These are phyloP conservation scores for Etheostoma cragini DNA, from an alignment of 2,113 vertebrate genomes.

Conservation along the genomic window DNA sequence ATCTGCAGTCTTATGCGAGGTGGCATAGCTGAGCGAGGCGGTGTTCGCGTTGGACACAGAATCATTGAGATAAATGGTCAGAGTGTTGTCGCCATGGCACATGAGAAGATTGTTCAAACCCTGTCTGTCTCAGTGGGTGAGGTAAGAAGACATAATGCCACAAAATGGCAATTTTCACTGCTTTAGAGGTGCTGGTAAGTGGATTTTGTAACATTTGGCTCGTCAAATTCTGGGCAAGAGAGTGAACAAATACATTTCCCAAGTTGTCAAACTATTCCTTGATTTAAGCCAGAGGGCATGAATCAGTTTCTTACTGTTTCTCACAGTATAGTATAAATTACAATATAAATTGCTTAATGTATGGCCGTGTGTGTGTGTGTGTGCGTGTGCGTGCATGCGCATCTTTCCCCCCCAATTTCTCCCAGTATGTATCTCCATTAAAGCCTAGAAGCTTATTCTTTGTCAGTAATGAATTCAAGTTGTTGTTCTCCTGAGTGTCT, in stretches of 20 bases:
- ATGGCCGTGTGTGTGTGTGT: not conserved
- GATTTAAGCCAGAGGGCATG: too few relatives aligned
- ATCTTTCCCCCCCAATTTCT: not conserved
- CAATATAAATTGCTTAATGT: not conserved
- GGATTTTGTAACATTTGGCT: not conserved
- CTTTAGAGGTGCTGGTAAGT: not conserved
- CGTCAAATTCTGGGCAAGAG: too few relatives aligned
- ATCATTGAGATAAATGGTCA: slow-evolving; percentile 99
- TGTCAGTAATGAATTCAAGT: slow-evolving; percentile 22
- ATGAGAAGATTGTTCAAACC: slow-evolving; percentile 98
- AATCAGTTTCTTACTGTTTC: too few relatives aligned
- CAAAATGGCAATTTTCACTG: slow-evolving; percentile 51
- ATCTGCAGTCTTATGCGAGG: slow-evolving; percentile 99
- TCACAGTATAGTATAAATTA: not conserved
- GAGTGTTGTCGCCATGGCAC: slow-evolving; percentile 97
- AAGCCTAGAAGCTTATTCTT: slow-evolving; percentile 19
- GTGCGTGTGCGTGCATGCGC: too few relatives aligned
- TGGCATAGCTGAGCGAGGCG: slow-evolving; percentile 96
- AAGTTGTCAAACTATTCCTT: too few relatives aligned
- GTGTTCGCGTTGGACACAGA: slow-evolving; percentile 95
- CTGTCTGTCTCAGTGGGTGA: slow-evolving; percentile 97
- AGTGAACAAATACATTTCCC: too few relatives aligned
- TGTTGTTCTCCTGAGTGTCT: slow-evolving; percentile 29
- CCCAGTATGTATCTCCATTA: not conserved
- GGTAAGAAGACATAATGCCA: slow-evolving; percentile 81